Evolutionary conservation across 1,140 invertebrate genomes (phyloP).

Genomic region (Brachionus rubens): DNA sequence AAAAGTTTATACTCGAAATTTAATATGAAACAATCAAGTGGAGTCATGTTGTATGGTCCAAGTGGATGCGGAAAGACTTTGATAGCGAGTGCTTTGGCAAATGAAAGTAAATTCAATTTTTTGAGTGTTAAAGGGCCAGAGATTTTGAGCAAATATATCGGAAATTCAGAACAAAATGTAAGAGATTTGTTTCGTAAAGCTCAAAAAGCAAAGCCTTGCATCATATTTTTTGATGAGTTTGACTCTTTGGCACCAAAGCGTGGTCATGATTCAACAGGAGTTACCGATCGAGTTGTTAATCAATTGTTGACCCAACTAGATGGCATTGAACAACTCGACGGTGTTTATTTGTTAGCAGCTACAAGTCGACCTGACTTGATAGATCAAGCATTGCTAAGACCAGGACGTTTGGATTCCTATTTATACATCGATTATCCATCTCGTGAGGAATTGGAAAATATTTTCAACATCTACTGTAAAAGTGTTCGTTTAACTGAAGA

Average conservation of each 20-base stretch:
- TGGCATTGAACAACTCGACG: conserved; percentile 78
- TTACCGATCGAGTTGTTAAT: conserved; percentile 96
- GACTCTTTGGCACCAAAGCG: conserved; percentile 92
- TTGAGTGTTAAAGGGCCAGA: conserved; percentile 80
- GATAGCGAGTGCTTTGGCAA: conserved; percentile 80
- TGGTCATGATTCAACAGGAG: conserved; percentile 93
- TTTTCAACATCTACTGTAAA: background rate
- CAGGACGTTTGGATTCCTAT: conserved; percentile 80
- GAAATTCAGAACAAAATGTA: conserved; percentile 92
- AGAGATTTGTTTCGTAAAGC: conserved; percentile 83
- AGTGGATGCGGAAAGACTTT: conserved; percentile 73
- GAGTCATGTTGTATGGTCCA: conserved; percentile 84
- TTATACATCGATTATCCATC: conserved; percentile 73
- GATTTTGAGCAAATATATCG: conserved; percentile 92
- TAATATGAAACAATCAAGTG: conserved; percentile 72
- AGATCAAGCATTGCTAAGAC: conserved; percentile 86
- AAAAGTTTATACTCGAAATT: conserved; percentile 47
- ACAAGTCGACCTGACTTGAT: conserved; percentile 89
- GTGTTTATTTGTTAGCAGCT: conserved; percentile 61
- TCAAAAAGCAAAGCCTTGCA: conserved; percentile 80
- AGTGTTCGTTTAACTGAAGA: background rate
- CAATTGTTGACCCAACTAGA: conserved; percentile 91
- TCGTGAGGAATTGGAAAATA: background rate
- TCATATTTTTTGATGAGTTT: conserved; percentile 97
- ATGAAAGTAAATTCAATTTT: conserved; percentile 63